Evolutionary conservation across 2,888 invertebrate genomes (phyloP), one percentile per base, ranked within the genome.

Genomic region (Stenotaenia linearis): DNA sequence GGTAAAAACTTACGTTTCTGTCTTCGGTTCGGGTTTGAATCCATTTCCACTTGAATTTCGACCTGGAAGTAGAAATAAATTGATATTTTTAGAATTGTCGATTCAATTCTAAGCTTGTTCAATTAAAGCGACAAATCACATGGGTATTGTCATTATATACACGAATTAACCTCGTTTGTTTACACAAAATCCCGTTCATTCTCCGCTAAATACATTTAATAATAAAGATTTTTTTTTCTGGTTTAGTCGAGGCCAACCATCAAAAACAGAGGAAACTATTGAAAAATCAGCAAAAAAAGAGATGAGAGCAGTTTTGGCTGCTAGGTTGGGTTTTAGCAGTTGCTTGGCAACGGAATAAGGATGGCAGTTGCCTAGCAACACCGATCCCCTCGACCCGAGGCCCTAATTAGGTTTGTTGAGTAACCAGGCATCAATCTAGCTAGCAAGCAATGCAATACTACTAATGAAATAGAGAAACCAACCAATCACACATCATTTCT

Each of bases 391-490:
- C 69, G 69, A 69, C 69, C 69, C 69, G 28, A 69, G 69, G 69
- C 28, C 69, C 69, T 69, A 69, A 69, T 69, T 69, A 69, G 69
- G 69, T 69, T 69, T 69, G 69, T 69, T 15, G 69, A 69, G 69
- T 25, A 69, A 69, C 69, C 28, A 69, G 69, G 69, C 69, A 69
- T 69, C 69, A 69, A 69, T 69, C 69, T 28, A 69, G 28, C 25
- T 12, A 10, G 69, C 69, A 69, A 69, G 69, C 69, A 28, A 69
- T 28, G 69, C 28, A 69, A 69, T 69, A 69, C 69, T 69, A 69
- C 69, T 69, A 69, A 69, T 69, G 69, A 69, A 69, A 69, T 69
- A 69, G 50, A 50, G 50, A 50, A 50, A 6, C 18, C 18, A 18
- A 7, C 69, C 69, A 69, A 69, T 69, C 69, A 28, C 6, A 23